phyloP scores from a whole-genome alignment of 1,140 invertebrate species.

The Cyphomyrmex costatus region DNA sequence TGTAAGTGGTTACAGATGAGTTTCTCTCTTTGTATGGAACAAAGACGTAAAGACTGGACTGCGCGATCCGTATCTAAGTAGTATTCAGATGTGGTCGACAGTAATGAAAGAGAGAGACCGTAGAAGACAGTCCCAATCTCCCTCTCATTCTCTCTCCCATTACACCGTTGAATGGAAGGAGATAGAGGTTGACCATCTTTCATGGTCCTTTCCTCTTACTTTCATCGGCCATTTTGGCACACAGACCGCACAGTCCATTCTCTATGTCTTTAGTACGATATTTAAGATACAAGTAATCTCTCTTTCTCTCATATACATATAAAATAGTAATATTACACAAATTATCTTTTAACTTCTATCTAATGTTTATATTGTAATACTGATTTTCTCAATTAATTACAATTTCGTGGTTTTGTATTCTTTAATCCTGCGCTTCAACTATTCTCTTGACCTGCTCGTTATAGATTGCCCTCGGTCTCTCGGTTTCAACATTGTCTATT shows the following conservation, averaged over 20 bases:
- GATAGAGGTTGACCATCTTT: too few species aligned
- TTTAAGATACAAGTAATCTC: not conserved
- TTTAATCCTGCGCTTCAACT: not conserved
- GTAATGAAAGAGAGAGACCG: too few species aligned
- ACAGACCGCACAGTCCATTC: too few species aligned
- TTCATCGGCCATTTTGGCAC: too few species aligned
- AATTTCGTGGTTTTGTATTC: not conserved
- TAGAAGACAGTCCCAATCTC: too few species aligned
- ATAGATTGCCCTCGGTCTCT: not conserved
- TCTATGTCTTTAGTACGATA: too few species aligned
- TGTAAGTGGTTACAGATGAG: conserved; percentile 4
- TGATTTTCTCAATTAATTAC: not conserved
- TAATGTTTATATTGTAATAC: not conserved
- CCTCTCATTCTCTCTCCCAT: too few species aligned
- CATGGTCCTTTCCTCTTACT: too few species aligned
- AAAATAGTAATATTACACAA: not conserved
- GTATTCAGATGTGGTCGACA: too few species aligned
- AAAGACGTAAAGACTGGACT: too few species aligned
- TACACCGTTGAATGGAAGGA: too few species aligned
- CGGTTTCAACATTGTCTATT: not conserved
- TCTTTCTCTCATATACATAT: not conserved
- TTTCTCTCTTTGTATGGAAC: not conserved
- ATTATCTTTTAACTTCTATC: conserved; percentile 1
- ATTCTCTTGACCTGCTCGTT: not conserved
- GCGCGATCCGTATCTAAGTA: too few species aligned